Evolutionary conservation across 2,113 vertebrate species (phyloP).

Genomic region (Tragelaphus buxtoni): DNA sequence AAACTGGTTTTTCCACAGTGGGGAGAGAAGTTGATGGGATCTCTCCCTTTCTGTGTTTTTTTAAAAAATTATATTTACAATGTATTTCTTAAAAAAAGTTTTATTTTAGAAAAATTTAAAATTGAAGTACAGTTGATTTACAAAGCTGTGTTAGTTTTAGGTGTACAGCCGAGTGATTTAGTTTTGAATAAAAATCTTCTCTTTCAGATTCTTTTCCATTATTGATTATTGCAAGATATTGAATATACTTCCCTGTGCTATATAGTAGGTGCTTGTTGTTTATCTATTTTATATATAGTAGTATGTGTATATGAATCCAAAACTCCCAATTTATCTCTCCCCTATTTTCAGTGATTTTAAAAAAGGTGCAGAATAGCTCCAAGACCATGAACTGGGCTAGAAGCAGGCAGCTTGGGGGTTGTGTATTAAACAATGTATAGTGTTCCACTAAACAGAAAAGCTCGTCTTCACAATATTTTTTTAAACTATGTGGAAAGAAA

Average conservation of each 20-base stretch:
- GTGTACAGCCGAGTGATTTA: neutral
- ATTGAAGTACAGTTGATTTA: neutral
- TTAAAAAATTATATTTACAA: neutral
- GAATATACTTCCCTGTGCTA: neutral
- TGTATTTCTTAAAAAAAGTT: neutral
- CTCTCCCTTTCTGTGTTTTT: neutral
- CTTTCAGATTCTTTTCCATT: neutral
- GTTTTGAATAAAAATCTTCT: neutral
- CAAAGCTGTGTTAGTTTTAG: neutral
- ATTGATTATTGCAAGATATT: neutral
- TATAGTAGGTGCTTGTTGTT: neutral
- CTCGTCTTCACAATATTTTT: neutral
- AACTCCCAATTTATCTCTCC: neutral
- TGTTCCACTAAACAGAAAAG: neutral
- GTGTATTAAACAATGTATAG: neutral
- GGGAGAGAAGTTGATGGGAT: neutral
- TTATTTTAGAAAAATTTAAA: neutral
- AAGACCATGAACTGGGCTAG: neutral
- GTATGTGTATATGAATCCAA: neutral
- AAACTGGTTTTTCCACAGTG: constrained; percentile 42
- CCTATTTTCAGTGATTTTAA: neutral
- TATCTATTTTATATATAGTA: neutral
- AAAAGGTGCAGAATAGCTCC: neutral
- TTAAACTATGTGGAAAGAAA: neutral
- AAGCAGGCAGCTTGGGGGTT: neutral